A percentile compares a stretch with the other conserved stretches of the same genome.
These are phyloP conservation scores for Pristionchus arcanus DNA, from an alignment of 2,888 invertebrate species.

Conservation along the genomic window DNA sequence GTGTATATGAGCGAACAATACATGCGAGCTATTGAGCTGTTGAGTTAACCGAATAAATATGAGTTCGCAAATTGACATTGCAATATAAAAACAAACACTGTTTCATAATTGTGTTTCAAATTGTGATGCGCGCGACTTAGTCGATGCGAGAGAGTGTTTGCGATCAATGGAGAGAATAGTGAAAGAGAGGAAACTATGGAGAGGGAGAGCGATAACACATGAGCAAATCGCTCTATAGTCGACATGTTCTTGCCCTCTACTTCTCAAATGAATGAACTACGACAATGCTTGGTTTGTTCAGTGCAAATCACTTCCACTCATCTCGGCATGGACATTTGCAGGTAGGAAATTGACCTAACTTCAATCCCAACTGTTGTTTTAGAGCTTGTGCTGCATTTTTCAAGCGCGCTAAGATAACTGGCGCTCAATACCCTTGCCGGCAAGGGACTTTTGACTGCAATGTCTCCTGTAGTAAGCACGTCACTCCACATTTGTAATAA, in stretches of 20 bases:
- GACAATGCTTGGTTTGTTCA: slow-evolving; percentile 15
- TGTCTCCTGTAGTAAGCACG: not conserved
- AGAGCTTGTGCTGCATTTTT: not conserved
- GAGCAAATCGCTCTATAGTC: not conserved
- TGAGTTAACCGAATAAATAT: not conserved
- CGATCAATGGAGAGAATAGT: not conserved
- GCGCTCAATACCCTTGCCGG: not conserved
- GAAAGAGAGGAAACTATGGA: not conserved
- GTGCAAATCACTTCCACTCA: not conserved
- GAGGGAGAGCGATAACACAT: not conserved
- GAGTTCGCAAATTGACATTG: not conserved
- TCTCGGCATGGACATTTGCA: slow-evolving; percentile 4
- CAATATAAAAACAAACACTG: not conserved
- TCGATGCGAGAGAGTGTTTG: not conserved
- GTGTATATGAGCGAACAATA: not conserved
- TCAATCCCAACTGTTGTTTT: not conserved
- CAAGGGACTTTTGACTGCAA: not conserved
- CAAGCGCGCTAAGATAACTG: not conserved
- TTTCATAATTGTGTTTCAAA: not conserved
- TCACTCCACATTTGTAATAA: too few relatives aligned
- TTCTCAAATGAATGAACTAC: not conserved
- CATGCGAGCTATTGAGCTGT: not conserved
- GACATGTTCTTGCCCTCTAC: not conserved
- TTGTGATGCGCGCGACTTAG: not conserved
- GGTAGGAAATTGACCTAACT: not conserved